These are phyloP conservation scores for Drosophila ercepeae DNA, from an alignment of 1,140 invertebrate genomes.

Conservation along the genomic window DNA sequence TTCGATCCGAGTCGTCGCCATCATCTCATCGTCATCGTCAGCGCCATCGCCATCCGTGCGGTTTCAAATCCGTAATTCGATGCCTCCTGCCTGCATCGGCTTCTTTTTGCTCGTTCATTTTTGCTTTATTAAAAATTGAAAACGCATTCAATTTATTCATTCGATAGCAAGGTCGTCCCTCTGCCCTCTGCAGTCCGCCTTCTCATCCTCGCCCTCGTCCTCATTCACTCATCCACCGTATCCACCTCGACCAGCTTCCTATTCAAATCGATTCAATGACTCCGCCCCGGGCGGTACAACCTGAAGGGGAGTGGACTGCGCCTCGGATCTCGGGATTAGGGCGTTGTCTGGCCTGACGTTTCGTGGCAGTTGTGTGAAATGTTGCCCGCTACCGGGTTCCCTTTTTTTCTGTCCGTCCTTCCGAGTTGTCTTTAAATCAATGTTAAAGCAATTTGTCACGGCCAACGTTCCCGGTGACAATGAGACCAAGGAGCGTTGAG, in stretches of 20 bases:
- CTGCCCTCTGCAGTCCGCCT: not conserved
- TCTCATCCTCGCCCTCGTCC: not conserved
- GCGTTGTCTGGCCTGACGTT: slow-evolving; percentile 76
- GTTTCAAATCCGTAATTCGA: slow-evolving; percentile 77
- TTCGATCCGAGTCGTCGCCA: too few relatives aligned
- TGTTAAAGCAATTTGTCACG: slow-evolving; percentile 80
- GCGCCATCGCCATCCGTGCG: slow-evolving; percentile 53
- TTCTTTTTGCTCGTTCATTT: slow-evolving; percentile 48
- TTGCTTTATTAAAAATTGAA: slow-evolving; percentile 80
- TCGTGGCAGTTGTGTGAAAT: slow-evolving; percentile 79
- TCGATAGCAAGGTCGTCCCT: slow-evolving; percentile 66
- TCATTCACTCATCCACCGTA: not conserved
- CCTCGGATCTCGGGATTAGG: slow-evolving; percentile 54
- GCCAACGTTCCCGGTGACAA: slow-evolving; percentile 63
- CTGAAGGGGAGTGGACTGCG: slow-evolving; percentile 10
- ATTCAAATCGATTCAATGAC: slow-evolving; percentile 67
- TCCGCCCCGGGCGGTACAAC: slow-evolving; percentile 33
- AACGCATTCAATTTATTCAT: slow-evolving; percentile 81
- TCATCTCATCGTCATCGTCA: slow-evolving; percentile 29
- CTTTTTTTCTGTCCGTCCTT: slow-evolving; percentile 8
- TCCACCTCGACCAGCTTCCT: slow-evolving; percentile 15
- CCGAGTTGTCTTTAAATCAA: slow-evolving; percentile 76
- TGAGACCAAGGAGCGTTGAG: slow-evolving; percentile 52
- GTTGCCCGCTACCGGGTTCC: slow-evolving; percentile 18
- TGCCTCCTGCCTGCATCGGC: slow-evolving; percentile 74